Percentiles rank a stretch among this genome's conserved stretches.
Evolutionary conservation across 2,888 invertebrate species (phyloP).

Genomic region (Noctua fimbriata): DNA sequence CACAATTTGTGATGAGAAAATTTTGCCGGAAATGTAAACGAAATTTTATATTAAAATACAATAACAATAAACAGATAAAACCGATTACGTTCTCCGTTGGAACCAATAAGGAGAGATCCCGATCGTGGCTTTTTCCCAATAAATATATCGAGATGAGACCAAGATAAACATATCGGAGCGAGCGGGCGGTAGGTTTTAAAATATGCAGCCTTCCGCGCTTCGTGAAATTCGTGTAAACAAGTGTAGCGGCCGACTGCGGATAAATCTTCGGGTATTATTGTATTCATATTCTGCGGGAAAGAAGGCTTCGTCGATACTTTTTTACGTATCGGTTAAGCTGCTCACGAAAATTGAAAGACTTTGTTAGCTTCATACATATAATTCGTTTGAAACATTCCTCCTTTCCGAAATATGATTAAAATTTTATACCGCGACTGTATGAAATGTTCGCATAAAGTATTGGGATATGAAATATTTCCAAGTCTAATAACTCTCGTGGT

Average conservation of each 20-base stretch:
- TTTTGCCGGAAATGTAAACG: slow-evolving; percentile 62
- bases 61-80: slow-evolving; percentile 78
- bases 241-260: slow-evolving; percentile 79
- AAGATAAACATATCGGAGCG: slow-evolving; percentile 87
- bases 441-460: slow-evolving; percentile 47
- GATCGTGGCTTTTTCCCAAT: slow-evolving; percentile 84
- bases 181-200: slow-evolving; percentile 84
- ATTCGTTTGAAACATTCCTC: slow-evolving; percentile 58
- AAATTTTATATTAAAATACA: slow-evolving; percentile 72
- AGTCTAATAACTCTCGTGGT: slow-evolving; percentile 22
- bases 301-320: slow-evolving; percentile 73
- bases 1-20: slow-evolving; percentile 58
- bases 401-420: slow-evolving; percentile 61
- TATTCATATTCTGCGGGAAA: slow-evolving; percentile 75
- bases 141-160: slow-evolving; percentile 88
- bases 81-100: slow-evolving; percentile 77
- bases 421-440: slow-evolving; percentile 53
- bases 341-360: slow-evolving; percentile 70
- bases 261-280: slow-evolving; percentile 82
- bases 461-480: slow-evolving; percentile 52
- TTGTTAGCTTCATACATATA: slow-evolving; percentile 63
- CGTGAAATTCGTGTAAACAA: slow-evolving; percentile 86
- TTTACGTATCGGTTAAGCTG: slow-evolving; percentile 71
- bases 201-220: slow-evolving; percentile 86
- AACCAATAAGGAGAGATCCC: slow-evolving; percentile 84